Percentiles rank a stretch among this genome's conserved stretches.
Evolutionary conservation across 2,113 vertebrate species (phyloP).

Genomic region (Colius striatus): DNA sequence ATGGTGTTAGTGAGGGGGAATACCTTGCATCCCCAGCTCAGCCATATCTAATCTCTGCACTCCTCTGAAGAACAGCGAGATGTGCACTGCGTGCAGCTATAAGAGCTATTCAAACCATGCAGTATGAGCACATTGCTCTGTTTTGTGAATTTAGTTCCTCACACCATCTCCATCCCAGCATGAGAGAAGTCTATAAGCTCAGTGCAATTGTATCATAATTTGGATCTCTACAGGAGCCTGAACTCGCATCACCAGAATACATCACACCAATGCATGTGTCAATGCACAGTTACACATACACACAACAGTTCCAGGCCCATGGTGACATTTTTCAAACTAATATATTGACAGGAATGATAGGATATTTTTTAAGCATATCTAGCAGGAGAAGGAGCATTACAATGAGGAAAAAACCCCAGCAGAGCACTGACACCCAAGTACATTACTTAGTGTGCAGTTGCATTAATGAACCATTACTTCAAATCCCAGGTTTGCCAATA

Average conservation of each 20-base stretch:
- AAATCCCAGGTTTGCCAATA: slow-evolving; percentile 56
- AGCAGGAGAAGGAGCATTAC: slow-evolving; percentile 21
- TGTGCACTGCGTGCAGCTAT: not conserved
- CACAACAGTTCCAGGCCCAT: not conserved
- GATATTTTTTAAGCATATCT: slow-evolving; percentile 4
- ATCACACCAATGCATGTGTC: slow-evolving; percentile 51
- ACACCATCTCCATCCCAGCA: slow-evolving; percentile 68
- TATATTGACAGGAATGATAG: slow-evolving; percentile 37
- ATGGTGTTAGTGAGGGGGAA: not conserved
- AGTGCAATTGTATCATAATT: slow-evolving; percentile 67
- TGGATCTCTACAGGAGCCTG: slow-evolving; percentile 73
- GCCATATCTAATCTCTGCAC: not conserved
- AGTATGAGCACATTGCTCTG: not conserved
- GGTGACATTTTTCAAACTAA: slow-evolving; percentile 45
- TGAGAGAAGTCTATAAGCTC: slow-evolving; percentile 65
- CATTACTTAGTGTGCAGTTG: slow-evolving; percentile 63
- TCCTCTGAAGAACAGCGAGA: not conserved
- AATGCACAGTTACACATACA: slow-evolving; percentile 30
- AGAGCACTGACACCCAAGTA: slow-evolving; percentile 12
- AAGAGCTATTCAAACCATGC: slow-evolving; percentile 33
- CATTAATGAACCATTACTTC: slow-evolving; percentile 70
- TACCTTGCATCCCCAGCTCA: not conserved
- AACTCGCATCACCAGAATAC: slow-evolving; percentile 38
- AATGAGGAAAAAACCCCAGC: slow-evolving; percentile 20
- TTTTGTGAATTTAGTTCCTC: slow-evolving; percentile 33